Base-by-base conservation (phyloP, 2,797 vertebrate species). In the Australoheros facetus region DNA sequence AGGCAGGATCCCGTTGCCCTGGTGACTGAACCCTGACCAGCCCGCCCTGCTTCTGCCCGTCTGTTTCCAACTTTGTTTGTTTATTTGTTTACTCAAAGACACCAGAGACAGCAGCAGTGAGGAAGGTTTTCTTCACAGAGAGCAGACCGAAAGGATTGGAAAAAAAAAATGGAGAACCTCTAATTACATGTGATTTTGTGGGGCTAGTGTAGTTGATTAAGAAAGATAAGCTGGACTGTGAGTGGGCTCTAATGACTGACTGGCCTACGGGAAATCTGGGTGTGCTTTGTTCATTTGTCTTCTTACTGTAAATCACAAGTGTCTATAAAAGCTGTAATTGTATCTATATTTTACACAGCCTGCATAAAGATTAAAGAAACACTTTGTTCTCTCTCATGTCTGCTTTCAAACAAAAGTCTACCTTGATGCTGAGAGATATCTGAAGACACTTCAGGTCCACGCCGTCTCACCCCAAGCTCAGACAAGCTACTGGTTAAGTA, bases 151-250 rank as follows among this genome's bases (percentile, higher is more conserved):
- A 88, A 85, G 75, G 73, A 88, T 77, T 56, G 69, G 28, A 30
- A 32, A 32, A 37, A 77, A 77, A 83, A 80, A 86, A 83, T 60
- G 89, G 81, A 89, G 75, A 82, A 75, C 80, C 82, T 81, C 86
- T 83, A 93, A 94, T 93, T 94, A 92, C 87, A 87, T 88, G 86
- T 91, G 88, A 93, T 94, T 93, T 88, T 92, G 92, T 82, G 83
- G 80, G 87, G 45, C 57, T 75, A 78, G 64, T 59, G 89, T 74
- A 58, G 92, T 91, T 92, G 93, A 95, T 90, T 90, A 86, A 74
- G 79, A 39, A 64, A 90, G 93, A 94, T 93, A 94, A 93, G 88
- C 72, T 7, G 76, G 73, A 78, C 82, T 85, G 66, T 80, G 88
- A 93, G 80, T 88, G 80, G 81, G 62, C 82, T 66, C 7, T 89